Evolutionary conservation across 2,113 vertebrate species (phyloP).

Genomic region (Canis aureus): DNA sequence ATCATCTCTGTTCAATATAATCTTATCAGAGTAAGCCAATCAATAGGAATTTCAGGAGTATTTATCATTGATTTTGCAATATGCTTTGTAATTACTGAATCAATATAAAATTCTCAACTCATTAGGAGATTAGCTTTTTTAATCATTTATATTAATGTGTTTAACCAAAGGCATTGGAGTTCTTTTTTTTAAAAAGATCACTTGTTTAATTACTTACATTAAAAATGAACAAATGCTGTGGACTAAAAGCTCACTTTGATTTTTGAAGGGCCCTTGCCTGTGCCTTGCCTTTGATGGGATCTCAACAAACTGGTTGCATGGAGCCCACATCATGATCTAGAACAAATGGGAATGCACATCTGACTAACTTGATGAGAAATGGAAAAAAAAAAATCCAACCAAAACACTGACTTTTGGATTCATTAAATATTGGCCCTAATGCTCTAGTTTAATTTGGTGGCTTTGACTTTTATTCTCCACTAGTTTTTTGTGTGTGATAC

Average conservation of each 20-base stretch:
- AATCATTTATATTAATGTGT: conserved; percentile 83
- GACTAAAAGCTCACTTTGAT: neutral
- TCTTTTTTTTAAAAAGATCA: conserved; percentile 37
- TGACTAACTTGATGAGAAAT: neutral
- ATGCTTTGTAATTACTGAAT: conserved; percentile 83
- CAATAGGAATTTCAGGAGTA: conserved; percentile 78
- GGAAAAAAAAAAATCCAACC: neutral
- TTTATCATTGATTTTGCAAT: conserved; percentile 82
- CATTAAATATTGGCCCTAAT: too few relatives aligned
- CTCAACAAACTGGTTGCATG: neutral
- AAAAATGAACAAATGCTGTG: conserved; percentile 60
- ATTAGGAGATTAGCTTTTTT: conserved; percentile 82
- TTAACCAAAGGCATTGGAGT: conserved; percentile 77
- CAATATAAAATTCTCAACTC: conserved; percentile 82
- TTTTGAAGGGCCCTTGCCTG: neutral
- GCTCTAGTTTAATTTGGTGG: neutral
- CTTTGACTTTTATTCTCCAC: neutral
- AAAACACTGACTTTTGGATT: neutral
- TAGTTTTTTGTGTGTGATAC: neutral
- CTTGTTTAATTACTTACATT: conserved; percentile 77
- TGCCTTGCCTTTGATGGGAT: neutral
- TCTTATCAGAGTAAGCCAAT: conserved; percentile 63
- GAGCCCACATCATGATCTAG: neutral
- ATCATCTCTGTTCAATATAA: neutral
- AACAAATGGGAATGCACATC: neutral